phyloP scores from a whole-genome alignment of 2,113 vertebrate genomes.

The Orcinus orca region DNA sequence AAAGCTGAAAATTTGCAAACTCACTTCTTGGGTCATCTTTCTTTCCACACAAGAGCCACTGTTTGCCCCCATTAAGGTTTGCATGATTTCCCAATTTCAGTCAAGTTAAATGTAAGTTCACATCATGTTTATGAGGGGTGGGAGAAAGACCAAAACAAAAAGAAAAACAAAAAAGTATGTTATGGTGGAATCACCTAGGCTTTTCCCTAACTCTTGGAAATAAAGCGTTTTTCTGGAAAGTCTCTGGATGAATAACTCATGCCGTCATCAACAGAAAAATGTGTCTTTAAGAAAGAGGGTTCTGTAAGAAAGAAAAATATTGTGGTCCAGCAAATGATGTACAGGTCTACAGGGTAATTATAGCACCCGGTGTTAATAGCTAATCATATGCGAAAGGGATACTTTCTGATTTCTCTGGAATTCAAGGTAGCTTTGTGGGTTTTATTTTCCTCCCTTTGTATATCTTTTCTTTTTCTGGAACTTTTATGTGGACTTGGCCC shows the following conservation, averaged over 20 bases:
- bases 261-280: conserved; percentile 77
- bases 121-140: conserved; percentile 44
- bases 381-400: conserved; percentile 50
- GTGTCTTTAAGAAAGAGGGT: conserved; percentile 74
- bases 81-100: conserved; percentile 38
- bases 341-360: conserved; percentile 62
- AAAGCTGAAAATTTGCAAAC: conserved; percentile 37
- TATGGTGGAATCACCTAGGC: conserved; percentile 36
- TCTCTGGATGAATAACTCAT: conserved; percentile 67
- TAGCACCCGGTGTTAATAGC: conserved; percentile 50
- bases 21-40: conserved; percentile 58
- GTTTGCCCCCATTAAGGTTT: conserved; percentile 56
- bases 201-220: conserved; percentile 74
- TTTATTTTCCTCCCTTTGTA: not conserved
- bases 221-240: conserved; percentile 74
- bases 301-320: conserved; percentile 77
- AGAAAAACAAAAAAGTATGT: not conserved
- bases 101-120: conserved; percentile 59
- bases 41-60: not conserved
- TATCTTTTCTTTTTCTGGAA: conserved; percentile 16
- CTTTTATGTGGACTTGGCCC: not conserved
- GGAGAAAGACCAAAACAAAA: not conserved
- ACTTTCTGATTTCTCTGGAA: conserved; percentile 43
- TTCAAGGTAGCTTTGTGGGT: conserved; percentile 66
- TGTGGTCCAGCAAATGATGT: conserved; percentile 74